Base-by-base conservation (phyloP, 2,888 invertebrate species). In the Teinopalpus imperialis region DNA sequence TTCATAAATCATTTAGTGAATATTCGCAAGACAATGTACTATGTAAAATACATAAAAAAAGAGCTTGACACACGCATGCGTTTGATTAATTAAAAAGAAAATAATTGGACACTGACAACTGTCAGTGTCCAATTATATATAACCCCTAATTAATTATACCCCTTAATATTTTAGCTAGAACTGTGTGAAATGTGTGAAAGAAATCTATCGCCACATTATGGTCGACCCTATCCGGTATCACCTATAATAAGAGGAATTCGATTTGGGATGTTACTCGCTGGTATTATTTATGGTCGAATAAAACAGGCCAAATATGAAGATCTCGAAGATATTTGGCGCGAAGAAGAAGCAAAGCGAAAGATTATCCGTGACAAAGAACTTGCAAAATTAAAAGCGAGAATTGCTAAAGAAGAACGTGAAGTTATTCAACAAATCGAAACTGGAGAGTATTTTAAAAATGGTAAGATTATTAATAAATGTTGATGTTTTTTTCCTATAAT, bases 171-270 rank as follows among this genome's bases (percentile, higher is more conserved):
- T n/a, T n/a, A n/a, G n/a, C n/a, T n/a, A n/a, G n/a, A n/a, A n/a
- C n/a, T n/a, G n/a, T n/a, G n/a, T n/a, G n/a, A n/a, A n/a, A n/a
- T n/a, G n/a, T n/a, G n/a, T n/a, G n/a, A n/a, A n/a, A n/a, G n/a
- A n/a, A n/a, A n/a, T n/a, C n/a, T n/a, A 73, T 58, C 66, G 30
- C 46, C 74, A 29, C 78, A 80, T 0, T 81, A 55, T 30, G 86
- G 86, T 2, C 73, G 74, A 18, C 83, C 88, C 0, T 59, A 74
- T 34, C 58, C 67, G 2, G 88, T 89, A 1, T 88, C 89, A 0
- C 86, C 88, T 10, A 46, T 87, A 14, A 81, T 89, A 48, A 68
- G 88, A 46, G 81, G 77, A 3, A 41, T 61, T 3, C 67, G 89
- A 53, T 86, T 66, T 55, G 69, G 57, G 16, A 51, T 83, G 1